Percentiles rank a stretch among this genome's conserved stretches.
These are phyloP conservation scores for Mythimna lalbum DNA, from an alignment of 2,888 invertebrate genomes.

Conservation along the genomic window DNA sequence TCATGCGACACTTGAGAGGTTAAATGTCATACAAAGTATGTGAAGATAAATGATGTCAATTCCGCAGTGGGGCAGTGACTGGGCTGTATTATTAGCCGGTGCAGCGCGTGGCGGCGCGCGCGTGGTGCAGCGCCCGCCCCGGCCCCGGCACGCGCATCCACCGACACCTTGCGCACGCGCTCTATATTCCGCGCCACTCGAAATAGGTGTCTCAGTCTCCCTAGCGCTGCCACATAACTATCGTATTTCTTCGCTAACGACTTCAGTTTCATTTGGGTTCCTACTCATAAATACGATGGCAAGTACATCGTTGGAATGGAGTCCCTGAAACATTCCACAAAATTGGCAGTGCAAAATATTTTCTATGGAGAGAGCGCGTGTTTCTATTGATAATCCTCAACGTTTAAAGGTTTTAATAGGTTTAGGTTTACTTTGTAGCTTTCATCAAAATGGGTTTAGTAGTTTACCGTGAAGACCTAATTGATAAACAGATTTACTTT, in stretches of 20 bases:
- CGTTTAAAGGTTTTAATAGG: too few species aligned
- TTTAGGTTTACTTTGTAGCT: too few species aligned
- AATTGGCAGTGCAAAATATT: too few species aligned
- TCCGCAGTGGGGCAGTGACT: slow-evolving; percentile 19
- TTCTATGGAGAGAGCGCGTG: too few species aligned
- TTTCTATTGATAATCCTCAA: too few species aligned
- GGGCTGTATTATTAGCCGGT: slow-evolving; percentile 47
- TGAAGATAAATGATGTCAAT: slow-evolving; percentile 10
- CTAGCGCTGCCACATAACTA: slow-evolving; percentile 1
- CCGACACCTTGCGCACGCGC: slow-evolving; percentile 30
- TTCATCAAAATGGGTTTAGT: too few species aligned
- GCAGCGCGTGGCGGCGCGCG: slow-evolving; percentile 10
- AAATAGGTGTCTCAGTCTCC: slow-evolving; percentile 24
- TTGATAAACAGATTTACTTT: too few species aligned
- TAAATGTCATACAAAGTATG: slow-evolving; percentile 16
- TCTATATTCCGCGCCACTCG: slow-evolving; percentile 39
- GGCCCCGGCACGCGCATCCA: slow-evolving; percentile 28
- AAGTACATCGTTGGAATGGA: too few species aligned
- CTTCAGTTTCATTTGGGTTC: neutral
- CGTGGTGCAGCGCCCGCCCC: slow-evolving; percentile 22
- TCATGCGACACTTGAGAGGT: too few species aligned
- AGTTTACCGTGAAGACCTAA: too few species aligned
- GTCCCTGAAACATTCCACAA: too few species aligned
- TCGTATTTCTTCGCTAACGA: neutral
- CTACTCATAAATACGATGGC: neutral